phyloP scores from a whole-genome alignment of 1,140 invertebrate genomes.

The Procambarus clarkii region DNA sequence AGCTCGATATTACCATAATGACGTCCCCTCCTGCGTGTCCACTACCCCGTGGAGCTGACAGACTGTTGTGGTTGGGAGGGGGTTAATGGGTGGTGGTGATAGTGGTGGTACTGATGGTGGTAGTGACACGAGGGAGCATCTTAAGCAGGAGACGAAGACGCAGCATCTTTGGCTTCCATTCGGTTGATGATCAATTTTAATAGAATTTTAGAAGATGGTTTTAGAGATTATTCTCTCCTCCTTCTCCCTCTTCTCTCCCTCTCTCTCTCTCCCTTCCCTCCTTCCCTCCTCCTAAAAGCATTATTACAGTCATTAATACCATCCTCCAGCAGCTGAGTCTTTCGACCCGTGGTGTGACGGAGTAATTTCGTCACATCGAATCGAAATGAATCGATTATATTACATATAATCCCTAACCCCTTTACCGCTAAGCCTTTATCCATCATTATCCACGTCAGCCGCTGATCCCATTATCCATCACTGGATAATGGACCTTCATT shows the following conservation, averaged over 20 bases:
- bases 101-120: background rate
- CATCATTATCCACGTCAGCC: background rate
- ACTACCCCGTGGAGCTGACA: background rate
- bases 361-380: too few relatives aligned
- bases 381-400: too few relatives aligned
- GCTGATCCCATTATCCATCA: conserved; percentile 46
- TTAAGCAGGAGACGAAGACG: too few relatives aligned
- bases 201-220: too few relatives aligned
- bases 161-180: too few relatives aligned
- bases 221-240: too few relatives aligned
- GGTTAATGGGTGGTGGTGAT: background rate
- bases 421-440: background rate
- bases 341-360: too few relatives aligned
- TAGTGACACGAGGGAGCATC: background rate
- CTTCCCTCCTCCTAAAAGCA: too few relatives aligned
- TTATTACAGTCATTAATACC: too few relatives aligned
- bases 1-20: conserved; percentile 60
- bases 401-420: background rate
- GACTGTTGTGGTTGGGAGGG: background rate
- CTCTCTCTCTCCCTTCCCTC: background rate
- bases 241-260: background rate
- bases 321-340: too few relatives aligned
- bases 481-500: background rate
- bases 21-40: background rate
- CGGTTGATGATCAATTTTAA: too few relatives aligned